Evolutionary conservation across 2,888 invertebrate species (phyloP), one percentile per base, ranked within the genome.

Genomic region (Anthophora plumipes): DNA sequence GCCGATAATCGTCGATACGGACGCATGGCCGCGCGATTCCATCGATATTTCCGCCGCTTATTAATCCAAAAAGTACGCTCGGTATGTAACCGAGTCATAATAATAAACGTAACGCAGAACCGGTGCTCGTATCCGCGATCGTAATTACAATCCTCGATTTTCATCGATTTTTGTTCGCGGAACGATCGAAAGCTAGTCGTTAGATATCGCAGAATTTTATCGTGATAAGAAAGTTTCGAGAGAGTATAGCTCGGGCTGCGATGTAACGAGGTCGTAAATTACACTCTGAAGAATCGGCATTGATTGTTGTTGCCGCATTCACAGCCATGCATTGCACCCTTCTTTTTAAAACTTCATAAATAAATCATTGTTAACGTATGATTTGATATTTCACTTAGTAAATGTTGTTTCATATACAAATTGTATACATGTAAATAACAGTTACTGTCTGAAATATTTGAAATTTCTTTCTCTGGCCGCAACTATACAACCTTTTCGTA

Each of bases 41-140:
- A 12, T 31, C 25, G 25, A 48, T 57, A 59, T 60, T 69, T 59
- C 69, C n/a, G 74, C 25, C 61, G 46, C 61, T 63, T 71, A 63
- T 75, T 75, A 72, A 41, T 39, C 54, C 20, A 48, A 52, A 59
- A 59, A 52, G n/a, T 25, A 37, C n/a, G n/a, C 54, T n/a, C 48
- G 22, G 6, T 43, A 37, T 52, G 39, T 12, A 48, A 46, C 41
- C 9, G 52, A 31, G 52, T 50, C 41, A 66, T 73, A 66, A 72
- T 77, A 72, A 73, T 77, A 52, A 72, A 64, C 73, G 68, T 63
- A 55, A 68, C 37, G 54, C 50, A 43, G 31, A 14, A n/a, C 25
- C n/a, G 14, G 14, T 5, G 25, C 50, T 57, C 37, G 6, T 48
- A 22, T 41, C 73, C 2, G 37, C 37, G 52, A 37, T 43, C 43